phyloP scores from a whole-genome alignment of 2,888 invertebrate genomes.

The Pteria penguin region DNA sequence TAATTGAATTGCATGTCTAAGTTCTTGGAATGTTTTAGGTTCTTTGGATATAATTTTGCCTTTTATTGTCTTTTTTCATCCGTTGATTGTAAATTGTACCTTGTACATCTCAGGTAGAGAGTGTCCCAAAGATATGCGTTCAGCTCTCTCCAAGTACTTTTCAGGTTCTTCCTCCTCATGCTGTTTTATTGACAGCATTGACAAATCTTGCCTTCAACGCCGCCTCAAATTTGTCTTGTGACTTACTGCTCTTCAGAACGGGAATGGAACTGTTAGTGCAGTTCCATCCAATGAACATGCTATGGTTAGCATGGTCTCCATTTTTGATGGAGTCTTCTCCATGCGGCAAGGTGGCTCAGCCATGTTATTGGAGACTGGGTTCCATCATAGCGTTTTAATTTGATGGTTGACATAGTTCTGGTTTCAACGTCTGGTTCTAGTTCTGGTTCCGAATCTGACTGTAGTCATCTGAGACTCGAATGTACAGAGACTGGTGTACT shows the following conservation, averaged over 20 bases:
- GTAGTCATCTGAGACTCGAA: too few relatives aligned
- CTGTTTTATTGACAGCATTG: not conserved
- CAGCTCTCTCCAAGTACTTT: constrained; percentile 2
- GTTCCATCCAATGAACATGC: not conserved
- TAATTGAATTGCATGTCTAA: not conserved
- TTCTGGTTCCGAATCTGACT: too few relatives aligned
- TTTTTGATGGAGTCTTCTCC: not conserved
- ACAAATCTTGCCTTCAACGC: not conserved
- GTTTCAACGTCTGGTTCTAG: too few relatives aligned
- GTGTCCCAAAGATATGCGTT: not conserved
- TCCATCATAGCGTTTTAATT: not conserved
- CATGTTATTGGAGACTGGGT: not conserved
- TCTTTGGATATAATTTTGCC: not conserved
- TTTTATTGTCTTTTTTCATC: not conserved
- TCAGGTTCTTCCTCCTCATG: not conserved
- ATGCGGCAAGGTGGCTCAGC: not conserved
- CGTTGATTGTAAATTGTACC: not conserved
- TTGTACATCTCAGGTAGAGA: not conserved
- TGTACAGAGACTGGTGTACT: too few relatives aligned
- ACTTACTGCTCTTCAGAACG: not conserved
- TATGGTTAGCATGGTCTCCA: not conserved
- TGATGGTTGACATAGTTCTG: not conserved
- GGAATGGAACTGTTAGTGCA: not conserved
- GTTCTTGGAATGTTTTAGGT: not conserved
- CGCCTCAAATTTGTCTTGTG: not conserved